Conservation (phyloP, 1,140 invertebrate species). For the Caenorhabditis inopinata region DNA sequence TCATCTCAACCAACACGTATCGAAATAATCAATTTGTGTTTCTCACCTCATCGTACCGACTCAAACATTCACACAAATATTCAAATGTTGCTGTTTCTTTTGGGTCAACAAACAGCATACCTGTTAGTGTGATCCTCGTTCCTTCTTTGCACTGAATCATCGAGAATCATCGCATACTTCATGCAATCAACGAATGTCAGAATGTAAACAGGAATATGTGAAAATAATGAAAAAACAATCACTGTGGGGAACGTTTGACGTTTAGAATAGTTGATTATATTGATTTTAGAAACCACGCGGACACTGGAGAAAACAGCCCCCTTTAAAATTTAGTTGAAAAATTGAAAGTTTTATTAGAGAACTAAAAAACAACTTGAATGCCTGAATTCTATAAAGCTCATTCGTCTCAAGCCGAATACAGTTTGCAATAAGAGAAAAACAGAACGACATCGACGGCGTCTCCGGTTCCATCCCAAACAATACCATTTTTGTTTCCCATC, state of each 20-base stretch:
- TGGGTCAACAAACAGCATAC: conserved; percentile 23
- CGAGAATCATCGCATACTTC: neutral
- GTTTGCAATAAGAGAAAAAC: neutral
- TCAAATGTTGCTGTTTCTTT: neutral
- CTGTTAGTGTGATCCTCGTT: neutral
- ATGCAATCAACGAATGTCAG: neutral
- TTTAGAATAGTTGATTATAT: no score
- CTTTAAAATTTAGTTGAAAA: no score
- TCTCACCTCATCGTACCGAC: neutral
- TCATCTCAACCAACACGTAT: no score
- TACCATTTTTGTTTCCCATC: conserved; percentile 27
- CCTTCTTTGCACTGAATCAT: neutral
- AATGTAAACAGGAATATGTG: no score
- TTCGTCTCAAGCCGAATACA: neutral
- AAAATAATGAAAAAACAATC: no score
- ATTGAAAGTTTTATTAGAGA: no score
- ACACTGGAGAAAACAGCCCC: no score
- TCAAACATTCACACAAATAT: neutral
- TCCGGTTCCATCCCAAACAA: conserved; percentile 25
- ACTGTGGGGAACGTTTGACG: no score
- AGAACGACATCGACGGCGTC: neutral
- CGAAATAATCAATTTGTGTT: no score
- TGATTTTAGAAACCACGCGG: no score
- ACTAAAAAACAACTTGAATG: no score
- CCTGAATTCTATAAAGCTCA: no score